These are phyloP conservation scores for Morpho helenor DNA, from an alignment of 2,888 invertebrate species.

Conservation along the genomic window DNA sequence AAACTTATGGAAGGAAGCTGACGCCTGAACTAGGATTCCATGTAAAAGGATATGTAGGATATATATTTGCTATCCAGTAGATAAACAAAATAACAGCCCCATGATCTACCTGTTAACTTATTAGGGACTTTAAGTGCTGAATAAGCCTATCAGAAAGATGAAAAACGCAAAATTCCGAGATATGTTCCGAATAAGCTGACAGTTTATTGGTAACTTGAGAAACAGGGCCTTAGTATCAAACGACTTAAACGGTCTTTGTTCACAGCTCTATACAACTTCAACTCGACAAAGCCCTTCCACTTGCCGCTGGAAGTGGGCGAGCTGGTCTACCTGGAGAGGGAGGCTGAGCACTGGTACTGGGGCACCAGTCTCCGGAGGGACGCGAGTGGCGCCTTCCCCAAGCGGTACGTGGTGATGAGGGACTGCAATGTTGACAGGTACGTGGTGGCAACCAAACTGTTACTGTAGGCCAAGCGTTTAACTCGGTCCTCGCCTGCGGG, in stretches of 20 bases:
- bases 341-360: conserved; percentile 88
- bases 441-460: conserved; percentile 28
- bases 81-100: too few species aligned
- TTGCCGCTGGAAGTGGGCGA: conserved; percentile 86
- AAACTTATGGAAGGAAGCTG: too few species aligned
- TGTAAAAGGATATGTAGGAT: too few species aligned
- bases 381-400: conserved; percentile 83
- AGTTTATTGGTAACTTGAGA: too few species aligned
- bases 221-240: too few species aligned
- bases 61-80: too few species aligned
- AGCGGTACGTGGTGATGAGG: conserved; percentile 83
- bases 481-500: background rate
- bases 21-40: too few species aligned
- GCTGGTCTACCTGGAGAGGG: conserved; percentile 83
- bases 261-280: conserved; percentile 88
- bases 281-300: conserved; percentile 59
- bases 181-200: too few species aligned
- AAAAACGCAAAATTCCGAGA: too few species aligned
- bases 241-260: conserved; percentile 13
- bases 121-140: too few species aligned
- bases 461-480: background rate
- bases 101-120: too few species aligned
- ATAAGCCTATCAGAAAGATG: too few species aligned
- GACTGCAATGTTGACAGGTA: conserved; percentile 83
- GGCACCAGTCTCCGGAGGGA: conserved; percentile 73